These are phyloP conservation scores for Mythimna pallens DNA, from an alignment of 2,888 invertebrate genomes.

Conservation along the genomic window DNA sequence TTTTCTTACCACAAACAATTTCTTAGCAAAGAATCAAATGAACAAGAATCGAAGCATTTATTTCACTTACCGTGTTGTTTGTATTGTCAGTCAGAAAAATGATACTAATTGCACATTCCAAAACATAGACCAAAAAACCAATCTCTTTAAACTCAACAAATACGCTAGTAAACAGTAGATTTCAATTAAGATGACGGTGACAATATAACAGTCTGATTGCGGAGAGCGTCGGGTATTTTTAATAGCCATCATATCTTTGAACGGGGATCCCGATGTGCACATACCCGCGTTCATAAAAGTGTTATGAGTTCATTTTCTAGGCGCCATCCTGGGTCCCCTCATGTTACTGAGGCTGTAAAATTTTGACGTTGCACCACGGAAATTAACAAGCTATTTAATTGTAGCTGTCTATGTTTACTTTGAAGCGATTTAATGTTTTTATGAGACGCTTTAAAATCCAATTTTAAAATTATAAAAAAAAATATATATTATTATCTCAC, in stretches of 20 bases:
- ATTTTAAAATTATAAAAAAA: not conserved
- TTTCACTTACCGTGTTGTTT: too few species aligned
- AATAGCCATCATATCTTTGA: constrained; percentile 84
- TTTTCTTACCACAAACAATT: not conserved
- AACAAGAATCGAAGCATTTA: too few species aligned
- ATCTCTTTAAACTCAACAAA: constrained; percentile 41
- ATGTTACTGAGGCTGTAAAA: constrained; percentile 62
- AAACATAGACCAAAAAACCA: constrained; percentile 15
- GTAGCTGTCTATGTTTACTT: constrained; percentile 40
- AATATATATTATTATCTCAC: too few species aligned
- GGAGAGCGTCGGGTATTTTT: constrained; percentile 79
- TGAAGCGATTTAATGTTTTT: constrained; percentile 44
- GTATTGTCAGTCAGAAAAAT: too few species aligned
- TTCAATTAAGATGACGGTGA: constrained; percentile 86
- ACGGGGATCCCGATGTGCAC: constrained; percentile 71
- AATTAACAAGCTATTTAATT: constrained; percentile 65
- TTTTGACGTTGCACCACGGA: constrained; percentile 64
- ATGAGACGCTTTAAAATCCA: not conserved
- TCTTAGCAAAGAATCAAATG: not conserved
- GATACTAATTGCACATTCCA: too few species aligned
- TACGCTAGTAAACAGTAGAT: constrained; percentile 77
- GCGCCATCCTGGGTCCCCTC: constrained; percentile 67
- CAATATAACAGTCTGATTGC: constrained; percentile 81
- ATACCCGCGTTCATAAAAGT: constrained; percentile 82
- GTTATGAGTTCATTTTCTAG: constrained; percentile 88